Evolutionary conservation across 2,888 invertebrate species (phyloP), one percentile per base, ranked within the genome.

Genomic region (Drosophila barbarae): DNA sequence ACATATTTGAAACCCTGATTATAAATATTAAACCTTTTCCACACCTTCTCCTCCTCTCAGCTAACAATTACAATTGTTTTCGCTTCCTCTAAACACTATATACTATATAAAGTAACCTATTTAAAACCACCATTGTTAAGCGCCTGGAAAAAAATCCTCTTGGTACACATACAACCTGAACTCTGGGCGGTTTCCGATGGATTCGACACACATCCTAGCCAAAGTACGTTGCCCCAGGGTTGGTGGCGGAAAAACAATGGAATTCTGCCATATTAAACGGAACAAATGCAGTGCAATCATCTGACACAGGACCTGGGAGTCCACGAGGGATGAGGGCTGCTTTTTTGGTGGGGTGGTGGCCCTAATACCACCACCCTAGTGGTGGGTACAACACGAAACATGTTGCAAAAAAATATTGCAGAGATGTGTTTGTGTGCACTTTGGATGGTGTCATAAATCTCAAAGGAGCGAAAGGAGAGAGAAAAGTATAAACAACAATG

Each of bases 371-470:
- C 46, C 30, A 26, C 7, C 18, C 3, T 58, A 53, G 30, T 67
- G 56, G 53, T 36, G 44, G 51, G 56, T 71, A 71, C 67, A 82
- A 76, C 63, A 69, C 52, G 71, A 74, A 83, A 77, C 75, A 83
- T 69, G 69, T 69, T 83, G 83, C 83, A 77, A 79, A 82, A 82
- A 82, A 82, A 71, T 69, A 71, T 69, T 71, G 59, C 49, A 68
- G 59, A 73, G 53, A 55, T 64, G 63, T 66, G 53, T 26, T 1
- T 7, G 26, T 26, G 26, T 26, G 81, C 78, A 83, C 54, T 74
- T 71, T 71, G 84, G 84, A 77, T 77, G 81, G 78, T 69, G 66
- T 73, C 78, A 79, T 83, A 79, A 83, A 79, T 83, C 65, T 60
- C 52, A 53, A 52, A 69, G 63, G 63, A 69, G 53, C 66, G 39